Percentiles rank a stretch among this genome's conserved stretches.
phyloP scores from a whole-genome alignment of 2,888 invertebrate genomes.

The Rhodophaea formosa region DNA sequence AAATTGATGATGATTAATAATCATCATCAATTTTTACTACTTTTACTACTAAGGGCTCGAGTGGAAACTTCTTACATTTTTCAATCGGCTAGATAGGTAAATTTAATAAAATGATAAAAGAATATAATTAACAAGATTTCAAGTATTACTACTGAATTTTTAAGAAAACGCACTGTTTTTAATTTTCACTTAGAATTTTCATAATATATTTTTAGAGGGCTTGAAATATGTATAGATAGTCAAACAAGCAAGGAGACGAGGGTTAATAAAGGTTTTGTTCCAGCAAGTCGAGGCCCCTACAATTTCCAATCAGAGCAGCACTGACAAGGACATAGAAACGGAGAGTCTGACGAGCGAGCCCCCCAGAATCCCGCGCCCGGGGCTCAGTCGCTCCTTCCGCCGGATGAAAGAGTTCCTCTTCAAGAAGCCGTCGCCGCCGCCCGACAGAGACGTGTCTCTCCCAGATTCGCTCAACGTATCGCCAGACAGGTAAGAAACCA shows the following conservation, averaged over 20 bases:
- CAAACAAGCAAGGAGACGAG: background rate
- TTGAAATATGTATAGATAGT: too few relatives aligned
- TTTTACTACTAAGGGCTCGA: too few relatives aligned
- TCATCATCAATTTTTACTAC: too few relatives aligned
- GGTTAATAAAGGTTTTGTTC: slow-evolving; percentile 1
- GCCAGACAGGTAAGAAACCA: slow-evolving; percentile 43
- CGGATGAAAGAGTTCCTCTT: slow-evolving; percentile 38
- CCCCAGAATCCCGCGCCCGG: slow-evolving; percentile 53
- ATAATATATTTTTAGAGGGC: too few relatives aligned
- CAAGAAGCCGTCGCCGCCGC: slow-evolving; percentile 26
- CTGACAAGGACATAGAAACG: slow-evolving; percentile 36
- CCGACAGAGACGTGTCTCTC: slow-evolving; percentile 35
- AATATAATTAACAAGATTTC: too few relatives aligned
- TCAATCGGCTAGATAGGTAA: too few relatives aligned
- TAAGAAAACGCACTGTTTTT: too few relatives aligned
- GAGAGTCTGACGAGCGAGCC: slow-evolving; percentile 30
- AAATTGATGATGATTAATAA: too few relatives aligned
- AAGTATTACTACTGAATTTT: too few relatives aligned
- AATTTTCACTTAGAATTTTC: too few relatives aligned
- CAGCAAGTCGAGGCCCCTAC: slow-evolving; percentile 46
- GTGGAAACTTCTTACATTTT: too few relatives aligned
- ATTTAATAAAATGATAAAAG: too few relatives aligned
- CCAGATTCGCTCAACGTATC: slow-evolving; percentile 46
- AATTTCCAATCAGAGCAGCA: slow-evolving; percentile 27
- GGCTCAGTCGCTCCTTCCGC: slow-evolving; percentile 38